Evolutionary conservation across 2,888 invertebrate genomes (phyloP).

Genomic region (Boloria selene): DNA sequence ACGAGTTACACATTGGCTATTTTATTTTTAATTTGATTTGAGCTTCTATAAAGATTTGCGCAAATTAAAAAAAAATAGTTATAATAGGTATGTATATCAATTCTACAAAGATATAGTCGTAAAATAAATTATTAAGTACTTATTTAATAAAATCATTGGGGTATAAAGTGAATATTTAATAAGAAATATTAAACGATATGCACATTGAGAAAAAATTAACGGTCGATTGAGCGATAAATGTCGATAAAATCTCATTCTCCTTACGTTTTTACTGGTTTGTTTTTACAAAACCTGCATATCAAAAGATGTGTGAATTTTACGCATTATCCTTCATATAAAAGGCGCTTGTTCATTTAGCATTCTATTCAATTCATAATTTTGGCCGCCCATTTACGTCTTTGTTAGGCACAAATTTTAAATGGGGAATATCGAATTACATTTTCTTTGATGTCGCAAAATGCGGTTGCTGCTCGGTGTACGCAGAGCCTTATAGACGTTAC

Average conservation of each 20-base stretch:
- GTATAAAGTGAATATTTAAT: background rate
- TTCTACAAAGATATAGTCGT: no score
- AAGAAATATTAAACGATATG: conserved; percentile 2
- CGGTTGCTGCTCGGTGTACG: conserved; percentile 29
- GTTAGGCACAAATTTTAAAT: conserved; percentile 10
- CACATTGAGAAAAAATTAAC: background rate
- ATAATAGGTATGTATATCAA: no score
- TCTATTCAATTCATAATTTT: conserved; percentile 15
- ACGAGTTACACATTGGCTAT: no score
- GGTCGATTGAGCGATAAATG: conserved; percentile 10
- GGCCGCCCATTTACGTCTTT: conserved; percentile 18
- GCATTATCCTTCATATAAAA: conserved; percentile 22
- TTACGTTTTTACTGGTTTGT: conserved; percentile 5
- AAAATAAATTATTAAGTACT: no score
- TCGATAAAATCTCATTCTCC: conserved; percentile 16
- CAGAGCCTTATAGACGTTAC: conserved; percentile 41
- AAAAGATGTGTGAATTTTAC: conserved; percentile 27
- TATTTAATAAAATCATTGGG: no score
- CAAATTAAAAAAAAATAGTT: no score
- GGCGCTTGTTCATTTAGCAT: conserved; percentile 19
- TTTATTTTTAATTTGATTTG: no score
- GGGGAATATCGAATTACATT: conserved; percentile 37
- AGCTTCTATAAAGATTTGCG: no score
- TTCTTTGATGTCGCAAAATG: conserved; percentile 28
- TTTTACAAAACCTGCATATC: conserved; percentile 6